Evolutionary conservation across 2,888 invertebrate genomes (phyloP).

Genomic region (Drosophila mimica): DNA sequence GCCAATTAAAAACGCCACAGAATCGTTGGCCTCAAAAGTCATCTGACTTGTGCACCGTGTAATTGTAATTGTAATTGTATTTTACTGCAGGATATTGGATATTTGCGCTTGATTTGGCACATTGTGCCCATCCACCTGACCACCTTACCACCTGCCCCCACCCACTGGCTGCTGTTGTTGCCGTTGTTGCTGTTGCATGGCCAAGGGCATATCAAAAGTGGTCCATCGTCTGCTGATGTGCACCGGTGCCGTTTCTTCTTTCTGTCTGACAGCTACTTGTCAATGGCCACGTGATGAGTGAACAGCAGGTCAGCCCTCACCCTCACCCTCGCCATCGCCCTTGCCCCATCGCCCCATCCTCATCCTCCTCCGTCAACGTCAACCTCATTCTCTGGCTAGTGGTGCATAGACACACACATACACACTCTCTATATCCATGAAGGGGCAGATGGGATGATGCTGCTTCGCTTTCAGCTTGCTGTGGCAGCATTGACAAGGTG

Average conservation of each 20-base stretch:
- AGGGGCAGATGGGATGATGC: conserved; percentile 17
- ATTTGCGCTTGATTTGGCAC: conserved; percentile 76
- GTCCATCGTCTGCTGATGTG: conserved; percentile 52
- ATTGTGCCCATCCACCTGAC: conserved; percentile 51
- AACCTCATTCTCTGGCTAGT: not conserved
- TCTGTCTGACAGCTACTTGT: conserved; percentile 77
- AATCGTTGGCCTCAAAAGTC: conserved; percentile 7
- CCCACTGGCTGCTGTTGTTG: not conserved
- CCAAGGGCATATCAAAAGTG: conserved; percentile 71
- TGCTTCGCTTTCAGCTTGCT: conserved; percentile 12
- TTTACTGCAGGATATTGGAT: conserved; percentile 77
- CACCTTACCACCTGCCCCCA: conserved; percentile 9
- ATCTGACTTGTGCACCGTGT: conserved; percentile 48
- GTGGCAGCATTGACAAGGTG: conserved; percentile 58
- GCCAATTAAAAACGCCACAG: not conserved
- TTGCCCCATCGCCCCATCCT: not conserved
- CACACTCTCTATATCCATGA: not conserved
- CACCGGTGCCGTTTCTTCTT: conserved; percentile 44
- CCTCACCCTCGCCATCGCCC: no score
- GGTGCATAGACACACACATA: not conserved
- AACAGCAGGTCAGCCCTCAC: conserved; percentile 36
- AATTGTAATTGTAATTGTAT: conserved; percentile 77
- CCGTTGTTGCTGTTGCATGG: conserved; percentile 15
- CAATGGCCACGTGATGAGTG: conserved; percentile 74
- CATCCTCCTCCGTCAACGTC: not conserved